Evolutionary conservation across 1,140 invertebrate genomes (phyloP).

Genomic region (Ladona fulva): DNA sequence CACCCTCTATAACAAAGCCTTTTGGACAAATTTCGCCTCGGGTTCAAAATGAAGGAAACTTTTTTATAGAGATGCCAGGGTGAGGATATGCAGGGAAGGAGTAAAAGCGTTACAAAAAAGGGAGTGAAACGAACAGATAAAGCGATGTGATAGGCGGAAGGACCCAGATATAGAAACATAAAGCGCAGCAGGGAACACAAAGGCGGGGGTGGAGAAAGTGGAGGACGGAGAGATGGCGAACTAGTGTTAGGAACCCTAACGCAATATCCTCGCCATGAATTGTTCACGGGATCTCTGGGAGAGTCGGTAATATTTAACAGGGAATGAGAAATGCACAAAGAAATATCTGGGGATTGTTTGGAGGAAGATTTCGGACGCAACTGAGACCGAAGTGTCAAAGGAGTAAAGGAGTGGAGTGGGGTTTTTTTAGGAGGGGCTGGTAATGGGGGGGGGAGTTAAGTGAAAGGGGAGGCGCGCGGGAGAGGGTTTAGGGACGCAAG

Average conservation of each 20-base stretch:
- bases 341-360: neutral
- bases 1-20: neutral
- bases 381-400: neutral
- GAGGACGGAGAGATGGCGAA: neutral
- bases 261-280: neutral
- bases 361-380: conserved; percentile 7
- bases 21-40: neutral
- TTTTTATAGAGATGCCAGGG: neutral
- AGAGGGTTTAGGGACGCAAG: neutral
- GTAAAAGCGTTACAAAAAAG: neutral
- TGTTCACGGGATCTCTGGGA: neutral
- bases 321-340: conserved; percentile 9
- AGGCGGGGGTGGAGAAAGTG: neutral
- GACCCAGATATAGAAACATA: neutral
- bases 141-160: neutral
- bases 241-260: neutral
- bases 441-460: neutral
- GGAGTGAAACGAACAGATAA: neutral
- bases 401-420: neutral
- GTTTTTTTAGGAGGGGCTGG: neutral
- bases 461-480: neutral
- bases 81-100: neutral
- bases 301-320: neutral
- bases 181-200: neutral
- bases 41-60: neutral